phyloP scores from a whole-genome alignment of 2,113 vertebrate genomes.

The Lonchura striata region DNA sequence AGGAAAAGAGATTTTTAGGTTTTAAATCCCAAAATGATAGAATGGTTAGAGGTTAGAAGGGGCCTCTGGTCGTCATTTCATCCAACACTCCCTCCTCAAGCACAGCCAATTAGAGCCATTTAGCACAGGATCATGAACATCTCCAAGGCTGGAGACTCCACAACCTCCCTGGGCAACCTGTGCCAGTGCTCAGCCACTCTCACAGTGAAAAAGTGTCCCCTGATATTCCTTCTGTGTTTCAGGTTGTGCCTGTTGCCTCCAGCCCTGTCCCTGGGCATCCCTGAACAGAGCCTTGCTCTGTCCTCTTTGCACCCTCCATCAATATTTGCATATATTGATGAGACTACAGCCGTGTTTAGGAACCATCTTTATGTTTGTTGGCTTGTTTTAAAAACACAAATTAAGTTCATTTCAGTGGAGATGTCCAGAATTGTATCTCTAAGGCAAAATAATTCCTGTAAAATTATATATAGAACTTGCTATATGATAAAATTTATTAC shows the following conservation, averaged over 20 bases:
- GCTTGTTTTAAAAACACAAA: neutral
- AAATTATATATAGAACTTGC: neutral
- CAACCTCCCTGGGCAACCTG: neutral
- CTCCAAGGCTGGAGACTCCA: neutral
- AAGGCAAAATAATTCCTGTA: neutral
- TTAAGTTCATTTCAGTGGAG: neutral
- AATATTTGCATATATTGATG: neutral
- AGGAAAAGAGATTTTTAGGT: neutral
- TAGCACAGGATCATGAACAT: accelerated
- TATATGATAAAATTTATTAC: neutral
- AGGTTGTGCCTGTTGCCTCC: neutral
- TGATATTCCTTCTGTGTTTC: neutral
- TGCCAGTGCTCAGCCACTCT: neutral
- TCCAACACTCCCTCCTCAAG: neutral
- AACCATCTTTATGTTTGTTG: neutral
- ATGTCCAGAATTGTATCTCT: neutral
- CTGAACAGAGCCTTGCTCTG: neutral
- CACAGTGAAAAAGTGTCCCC: accelerated
- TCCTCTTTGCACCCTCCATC: neutral
- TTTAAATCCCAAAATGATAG: neutral
- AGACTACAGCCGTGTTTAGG: neutral
- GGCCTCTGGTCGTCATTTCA: neutral
- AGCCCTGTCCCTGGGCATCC: neutral
- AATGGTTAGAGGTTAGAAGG: neutral
- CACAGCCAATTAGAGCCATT: neutral